Evolutionary conservation across 2,888 invertebrate species (phyloP).

Genomic region (Tachina fera): DNA sequence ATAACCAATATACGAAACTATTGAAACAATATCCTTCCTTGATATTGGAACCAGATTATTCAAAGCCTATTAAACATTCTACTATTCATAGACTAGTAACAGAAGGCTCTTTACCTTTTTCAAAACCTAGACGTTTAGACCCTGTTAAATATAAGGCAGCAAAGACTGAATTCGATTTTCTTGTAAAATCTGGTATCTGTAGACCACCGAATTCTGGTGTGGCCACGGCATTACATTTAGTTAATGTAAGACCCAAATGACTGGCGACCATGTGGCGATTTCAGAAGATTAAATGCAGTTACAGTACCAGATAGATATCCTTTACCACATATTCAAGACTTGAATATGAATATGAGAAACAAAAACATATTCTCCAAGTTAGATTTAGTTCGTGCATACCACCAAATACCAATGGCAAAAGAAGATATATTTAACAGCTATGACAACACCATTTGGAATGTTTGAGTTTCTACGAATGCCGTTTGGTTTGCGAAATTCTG

Average conservation of each 20-base stretch:
- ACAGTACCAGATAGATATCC: constrained; percentile 14
- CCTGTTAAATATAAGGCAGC: too few relatives aligned
- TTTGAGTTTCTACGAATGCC: neutral
- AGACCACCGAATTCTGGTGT: too few relatives aligned
- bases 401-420: constrained; percentile 8
- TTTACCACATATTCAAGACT: neutral
- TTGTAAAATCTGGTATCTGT: too few relatives aligned
- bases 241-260: neutral
- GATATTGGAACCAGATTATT: too few relatives aligned
- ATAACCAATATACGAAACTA: too few relatives aligned
- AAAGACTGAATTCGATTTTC: too few relatives aligned
- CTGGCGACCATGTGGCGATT: constrained; percentile 1
- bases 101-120: too few relatives aligned
- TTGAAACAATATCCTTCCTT: too few relatives aligned
- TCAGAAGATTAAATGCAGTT: neutral
- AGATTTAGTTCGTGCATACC: neutral
- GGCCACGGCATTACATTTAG: neutral
- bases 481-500: neutral
- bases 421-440: neutral
- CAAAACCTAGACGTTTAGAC: too few relatives aligned
- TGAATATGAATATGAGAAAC: neutral
- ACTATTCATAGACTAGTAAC: too few relatives aligned
- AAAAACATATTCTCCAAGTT: neutral
- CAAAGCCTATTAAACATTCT: too few relatives aligned
- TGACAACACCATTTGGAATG: neutral